Base-by-base conservation (phyloP, 2,113 vertebrate genomes). In the Edolisoma coerulescens region DNA sequence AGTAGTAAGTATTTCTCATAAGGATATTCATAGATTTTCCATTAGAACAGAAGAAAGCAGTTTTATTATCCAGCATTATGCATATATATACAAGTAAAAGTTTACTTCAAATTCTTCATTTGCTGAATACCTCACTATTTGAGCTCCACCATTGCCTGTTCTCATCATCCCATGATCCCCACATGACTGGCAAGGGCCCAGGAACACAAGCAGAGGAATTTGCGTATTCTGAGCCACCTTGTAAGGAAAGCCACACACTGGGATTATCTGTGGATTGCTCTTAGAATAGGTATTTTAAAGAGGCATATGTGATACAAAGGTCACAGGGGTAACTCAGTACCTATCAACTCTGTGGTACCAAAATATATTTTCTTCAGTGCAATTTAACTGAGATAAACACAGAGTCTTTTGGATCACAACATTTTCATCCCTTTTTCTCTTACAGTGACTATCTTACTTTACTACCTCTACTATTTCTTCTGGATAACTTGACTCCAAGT, bases 61-160 rank as follows among this genome's bases (percentile, higher is more conserved):
- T 44, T 64, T 37, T 54, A 67, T 63, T 71, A 47, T 39, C 83
- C 49, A 88, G 2, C 9, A 85, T 30, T 52, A 45, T 39, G 14
- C 14, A 50, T 37, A 27, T 70, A 71, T 1, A 30, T 50, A 35
- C 10, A 63, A 54, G 49, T 9, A 37, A 22, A 77, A 37, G 8
- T 76, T 88, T 59, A 44, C 45, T 63, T 90, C 26, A 37, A 4
- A 20, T 26, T 82, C 81, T 79, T 86, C 5, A 39, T 73, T 64
- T 73, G 8, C 30, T 56, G 30, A 60, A 69, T 47, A 53, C 6
- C 37, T 84, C 5, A 0, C 7, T 30, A 13, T 63, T 22, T 52
- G 23, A 74, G 19, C 14, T 84, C 53, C 77, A 35, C 5, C 41
- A 68, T 13, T n/a, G 19, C 54, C 27, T 0, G 0, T 7, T 53